Evolutionary conservation across 2,888 invertebrate species (phyloP), one percentile per base, ranked within the genome.

Genomic region (Drosophila pseudotakahashii): DNA sequence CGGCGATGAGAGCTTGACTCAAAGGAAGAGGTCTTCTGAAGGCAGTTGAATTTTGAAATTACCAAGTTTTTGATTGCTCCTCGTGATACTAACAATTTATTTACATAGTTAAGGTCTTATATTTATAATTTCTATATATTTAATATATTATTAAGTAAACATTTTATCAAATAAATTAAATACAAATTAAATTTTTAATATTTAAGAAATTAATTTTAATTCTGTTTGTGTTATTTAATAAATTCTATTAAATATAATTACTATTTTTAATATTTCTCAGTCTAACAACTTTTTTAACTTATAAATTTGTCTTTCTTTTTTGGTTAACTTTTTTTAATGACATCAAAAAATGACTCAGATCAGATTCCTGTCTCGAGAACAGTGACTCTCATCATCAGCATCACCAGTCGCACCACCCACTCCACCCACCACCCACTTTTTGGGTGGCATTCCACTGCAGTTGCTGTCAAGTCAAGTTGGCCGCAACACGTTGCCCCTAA

Each of bases 381-480:
- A 2, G 4, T 11, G 54, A 41, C 39, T 59, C 10, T 41, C 61
- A 62, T 48, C 41, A 41, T 30, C 57, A 44, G 51, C 47, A 67
- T 37, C 14, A 60, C 47, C 59, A 62, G 62, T 30, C 14, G 58
- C 61, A 70, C 37, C 41, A 30, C 54, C 30, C 45, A 16, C n/a
- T 30, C 30, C 10, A 14, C 36, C 14, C 41, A 16, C 14, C 26
- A 14, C 45, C 26, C 45, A 10, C 26, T 42, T 6, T 11, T 11
- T 11, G 30, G 64, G 32, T n/a, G 30, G 19, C 13, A 44, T 72
- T 26, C 26, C 26, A 70, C 76, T 85, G 89, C 81, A 80, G 78
- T 75, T 76, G 78, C 87, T 89, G 90, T 89, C 89, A 81, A 77
- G 78, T 79, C 78, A 78, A 75, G 76, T 73, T 72, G 74, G 55